Percentiles rank a stretch among this genome's conserved stretches.
Evolutionary conservation across 2,113 vertebrate genomes (phyloP).

Genomic region (Scalopus aquaticus): DNA sequence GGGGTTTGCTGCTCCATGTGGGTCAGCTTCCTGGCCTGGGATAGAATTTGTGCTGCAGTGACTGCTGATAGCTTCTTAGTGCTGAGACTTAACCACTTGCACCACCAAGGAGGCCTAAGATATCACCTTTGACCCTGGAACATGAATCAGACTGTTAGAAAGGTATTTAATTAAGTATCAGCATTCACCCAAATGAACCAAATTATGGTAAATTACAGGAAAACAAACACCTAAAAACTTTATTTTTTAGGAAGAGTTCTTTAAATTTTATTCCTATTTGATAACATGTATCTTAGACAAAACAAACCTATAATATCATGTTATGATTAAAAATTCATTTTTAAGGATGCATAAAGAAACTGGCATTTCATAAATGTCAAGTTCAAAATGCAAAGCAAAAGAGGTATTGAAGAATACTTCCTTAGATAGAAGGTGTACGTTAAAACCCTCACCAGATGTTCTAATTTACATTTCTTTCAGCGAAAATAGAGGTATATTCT

Average conservation of each 20-base stretch:
- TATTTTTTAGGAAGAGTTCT: slow-evolving; percentile 14
- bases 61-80: too few species aligned
- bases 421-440: not conserved
- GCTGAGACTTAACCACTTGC: too few species aligned
- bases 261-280: not conserved
- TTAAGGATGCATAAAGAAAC: not conserved
- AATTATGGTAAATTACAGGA: slow-evolving; percentile 25
- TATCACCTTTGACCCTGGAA: too few species aligned
- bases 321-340: not conserved
- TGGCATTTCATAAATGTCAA: not conserved
- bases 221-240: not conserved
- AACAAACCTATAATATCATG: not conserved
- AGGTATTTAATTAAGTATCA: slow-evolving; percentile 73
- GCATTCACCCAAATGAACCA: slow-evolving; percentile 47
- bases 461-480: not conserved
- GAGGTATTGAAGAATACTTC: not conserved
- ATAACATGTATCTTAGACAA: not conserved
- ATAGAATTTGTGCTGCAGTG: too few species aligned
- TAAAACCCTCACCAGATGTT: not conserved
- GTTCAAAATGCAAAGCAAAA: not conserved
- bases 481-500: not conserved
- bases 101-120: too few species aligned
- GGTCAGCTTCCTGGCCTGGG: too few species aligned
- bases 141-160: slow-evolving; percentile 72
- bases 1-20: too few species aligned